Evolutionary conservation across 1,140 invertebrate species (phyloP).

Genomic region (Nephotettix cincticeps): DNA sequence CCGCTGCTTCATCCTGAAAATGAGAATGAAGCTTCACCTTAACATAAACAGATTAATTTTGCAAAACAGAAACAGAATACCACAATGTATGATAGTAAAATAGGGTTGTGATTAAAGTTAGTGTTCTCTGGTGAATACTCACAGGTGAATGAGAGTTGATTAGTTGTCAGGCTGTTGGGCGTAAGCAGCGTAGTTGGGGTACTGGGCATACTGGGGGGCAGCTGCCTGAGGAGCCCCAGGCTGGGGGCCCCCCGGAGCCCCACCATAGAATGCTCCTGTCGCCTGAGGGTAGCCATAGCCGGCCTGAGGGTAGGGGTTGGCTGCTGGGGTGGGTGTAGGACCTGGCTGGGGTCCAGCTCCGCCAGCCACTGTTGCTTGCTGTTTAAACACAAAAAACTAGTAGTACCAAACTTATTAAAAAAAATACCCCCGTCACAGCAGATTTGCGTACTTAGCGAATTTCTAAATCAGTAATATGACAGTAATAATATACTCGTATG

Average conservation of each 20-base stretch:
- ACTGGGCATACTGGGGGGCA: conserved; percentile 23
- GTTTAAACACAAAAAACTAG: background rate
- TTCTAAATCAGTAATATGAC: too few species aligned
- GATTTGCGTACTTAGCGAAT: too few species aligned
- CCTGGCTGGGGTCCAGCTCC: conserved; percentile 1
- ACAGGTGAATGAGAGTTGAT: background rate
- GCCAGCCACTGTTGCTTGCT: background rate
- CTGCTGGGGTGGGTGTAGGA: background rate
- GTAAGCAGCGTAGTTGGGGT: conserved; percentile 25
- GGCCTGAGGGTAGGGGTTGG: conserved; percentile 21
- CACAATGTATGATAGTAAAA: conserved; percentile 12
- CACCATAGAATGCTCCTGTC: conserved; percentile 8
- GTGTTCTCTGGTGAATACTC: too few species aligned
- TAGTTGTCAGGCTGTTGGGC: conserved; percentile 15
- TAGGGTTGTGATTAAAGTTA: too few species aligned
- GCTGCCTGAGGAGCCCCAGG: background rate
- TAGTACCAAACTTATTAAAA: too few species aligned
- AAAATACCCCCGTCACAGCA: too few species aligned
- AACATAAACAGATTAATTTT: too few species aligned
- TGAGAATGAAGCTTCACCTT: background rate
- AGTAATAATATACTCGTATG: too few species aligned
- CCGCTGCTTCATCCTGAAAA: conserved; percentile 1
- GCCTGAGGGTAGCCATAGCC: conserved; percentile 20
- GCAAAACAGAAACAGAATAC: background rate
- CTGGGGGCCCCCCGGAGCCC: conserved; percentile 14